A percentile compares a stretch with the other conserved stretches of the same genome.
Conservation (phyloP, 2,797 vertebrate species). For the Apogon talboti region DNA sequence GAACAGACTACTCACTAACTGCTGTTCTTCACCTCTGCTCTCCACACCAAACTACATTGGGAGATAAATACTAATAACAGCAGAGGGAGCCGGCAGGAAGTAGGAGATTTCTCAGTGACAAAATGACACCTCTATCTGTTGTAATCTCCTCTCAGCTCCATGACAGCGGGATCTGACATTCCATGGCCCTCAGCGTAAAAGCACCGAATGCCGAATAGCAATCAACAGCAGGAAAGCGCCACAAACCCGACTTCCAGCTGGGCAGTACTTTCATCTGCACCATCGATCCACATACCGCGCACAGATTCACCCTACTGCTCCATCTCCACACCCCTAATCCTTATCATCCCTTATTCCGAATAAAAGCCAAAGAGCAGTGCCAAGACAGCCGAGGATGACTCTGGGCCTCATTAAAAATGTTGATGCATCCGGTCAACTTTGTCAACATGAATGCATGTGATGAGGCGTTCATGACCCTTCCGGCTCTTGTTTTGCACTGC, state of each 20-base stretch:
- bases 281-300: conserved; percentile 49
- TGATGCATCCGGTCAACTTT: conserved; percentile 47
- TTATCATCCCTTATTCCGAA: conserved; percentile 54
- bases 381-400: conserved; percentile 45
- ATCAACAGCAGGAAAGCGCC: conserved; percentile 47
- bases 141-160: conserved; percentile 46
- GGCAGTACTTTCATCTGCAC: conserved; percentile 47
- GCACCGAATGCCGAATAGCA: conserved; percentile 38
- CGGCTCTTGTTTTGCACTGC: conserved; percentile 14
- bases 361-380: conserved; percentile 59
- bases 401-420: conserved; percentile 61
- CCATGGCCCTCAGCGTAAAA: conserved; percentile 40
- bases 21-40: conserved; percentile 41
- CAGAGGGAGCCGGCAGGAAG: conserved; percentile 35
- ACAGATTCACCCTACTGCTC: conserved; percentile 49
- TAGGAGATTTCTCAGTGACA: conserved; percentile 47
- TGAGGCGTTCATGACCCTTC: conserved; percentile 16
- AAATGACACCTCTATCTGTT: conserved; percentile 53
- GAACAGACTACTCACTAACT: conserved; percentile 29
- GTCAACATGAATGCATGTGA: conserved; percentile 17
- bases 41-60: conserved; percentile 37
- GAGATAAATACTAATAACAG: conserved; percentile 55
- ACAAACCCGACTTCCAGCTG: conserved; percentile 32
- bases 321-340: conserved; percentile 53
- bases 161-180: conserved; percentile 49